Conservation (phyloP, 37 sponge, comb jelly and placozoan genomes). For the Crambe crambe region DNA sequence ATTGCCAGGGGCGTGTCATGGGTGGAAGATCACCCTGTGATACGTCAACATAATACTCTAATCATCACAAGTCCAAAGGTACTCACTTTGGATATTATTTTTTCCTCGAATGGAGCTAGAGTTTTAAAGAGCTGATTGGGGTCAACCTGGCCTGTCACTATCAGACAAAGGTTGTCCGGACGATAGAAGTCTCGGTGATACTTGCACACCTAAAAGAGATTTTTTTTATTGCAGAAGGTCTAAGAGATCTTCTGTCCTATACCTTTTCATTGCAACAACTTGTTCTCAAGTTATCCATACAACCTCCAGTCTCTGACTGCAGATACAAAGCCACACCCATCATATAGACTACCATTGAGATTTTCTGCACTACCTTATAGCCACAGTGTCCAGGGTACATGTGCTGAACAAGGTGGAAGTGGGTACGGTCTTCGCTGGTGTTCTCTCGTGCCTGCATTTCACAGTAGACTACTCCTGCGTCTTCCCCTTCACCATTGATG, state of each 20-base stretch:
- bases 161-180: constrained; percentile 86
- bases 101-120: constrained; percentile 75
- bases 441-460: constrained; percentile 98
- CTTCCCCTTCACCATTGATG: constrained; percentile 86
- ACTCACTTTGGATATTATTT: constrained; percentile 67
- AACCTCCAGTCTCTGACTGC: constrained; percentile 90
- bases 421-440: constrained; percentile 59
- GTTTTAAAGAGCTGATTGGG: constrained; percentile 65
- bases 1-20: constrained; percentile 85
- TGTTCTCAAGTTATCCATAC: constrained; percentile 75
- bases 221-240: no score
- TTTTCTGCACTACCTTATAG: constrained; percentile 56
- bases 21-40: constrained; percentile 70
- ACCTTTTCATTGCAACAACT: constrained; percentile 86
- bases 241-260: no score
- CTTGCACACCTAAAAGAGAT: constrained; percentile 56
- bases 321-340: background rate
- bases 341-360: background rate
- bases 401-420: constrained; percentile 59
- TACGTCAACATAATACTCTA: background rate
- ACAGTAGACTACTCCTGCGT: constrained; percentile 99
- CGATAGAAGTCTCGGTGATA: constrained; percentile 83
- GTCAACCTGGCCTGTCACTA: constrained; percentile 77
- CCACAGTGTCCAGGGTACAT: constrained; percentile 92
- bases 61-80: background rate